These are phyloP conservation scores for Polypedilum vanderplanki DNA, from an alignment of 1,140 invertebrate species.

Conservation along the genomic window DNA sequence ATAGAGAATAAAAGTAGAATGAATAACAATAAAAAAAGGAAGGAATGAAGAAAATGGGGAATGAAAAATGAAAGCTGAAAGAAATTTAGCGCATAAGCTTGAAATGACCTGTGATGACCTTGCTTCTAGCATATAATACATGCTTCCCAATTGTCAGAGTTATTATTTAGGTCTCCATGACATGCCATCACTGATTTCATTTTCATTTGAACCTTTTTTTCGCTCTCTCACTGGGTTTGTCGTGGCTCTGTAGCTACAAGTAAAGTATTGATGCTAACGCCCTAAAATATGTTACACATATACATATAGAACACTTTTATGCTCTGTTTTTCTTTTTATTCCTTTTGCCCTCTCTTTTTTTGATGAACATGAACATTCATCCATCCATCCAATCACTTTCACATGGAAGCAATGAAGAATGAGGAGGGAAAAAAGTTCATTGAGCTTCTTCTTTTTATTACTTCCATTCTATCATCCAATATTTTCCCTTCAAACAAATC, in stretches of 20 bases:
- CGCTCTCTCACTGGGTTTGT: background rate
- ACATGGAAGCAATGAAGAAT: slow-evolving; percentile 15
- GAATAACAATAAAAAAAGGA: background rate
- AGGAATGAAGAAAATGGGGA: background rate
- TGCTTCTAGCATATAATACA: background rate
- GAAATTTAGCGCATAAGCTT: background rate
- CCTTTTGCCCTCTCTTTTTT: background rate
- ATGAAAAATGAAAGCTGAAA: slow-evolving; percentile 16
- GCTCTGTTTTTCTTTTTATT: background rate
- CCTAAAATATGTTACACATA: slow-evolving; percentile 1
- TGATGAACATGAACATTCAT: background rate
- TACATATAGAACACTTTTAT: background rate
- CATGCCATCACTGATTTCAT: background rate
- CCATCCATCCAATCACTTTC: slow-evolving; percentile 26
- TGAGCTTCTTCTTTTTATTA: slow-evolving; percentile 23
- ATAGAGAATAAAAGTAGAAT: background rate
- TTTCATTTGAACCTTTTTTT: slow-evolving; percentile 5
- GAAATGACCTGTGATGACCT: slow-evolving; percentile 22
- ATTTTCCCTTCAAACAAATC: background rate
- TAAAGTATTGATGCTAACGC: background rate
- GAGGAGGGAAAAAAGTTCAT: slow-evolving; percentile 14
- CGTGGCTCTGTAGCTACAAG: background rate
- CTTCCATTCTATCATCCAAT: slow-evolving; percentile 22
- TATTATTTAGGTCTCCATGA: slow-evolving; percentile 12
- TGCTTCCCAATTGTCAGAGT: background rate